Percentiles rank a stretch among this genome's conserved stretches.
phyloP scores from a whole-genome alignment of 2,888 invertebrate genomes.

The Drosophila eohydei region DNA sequence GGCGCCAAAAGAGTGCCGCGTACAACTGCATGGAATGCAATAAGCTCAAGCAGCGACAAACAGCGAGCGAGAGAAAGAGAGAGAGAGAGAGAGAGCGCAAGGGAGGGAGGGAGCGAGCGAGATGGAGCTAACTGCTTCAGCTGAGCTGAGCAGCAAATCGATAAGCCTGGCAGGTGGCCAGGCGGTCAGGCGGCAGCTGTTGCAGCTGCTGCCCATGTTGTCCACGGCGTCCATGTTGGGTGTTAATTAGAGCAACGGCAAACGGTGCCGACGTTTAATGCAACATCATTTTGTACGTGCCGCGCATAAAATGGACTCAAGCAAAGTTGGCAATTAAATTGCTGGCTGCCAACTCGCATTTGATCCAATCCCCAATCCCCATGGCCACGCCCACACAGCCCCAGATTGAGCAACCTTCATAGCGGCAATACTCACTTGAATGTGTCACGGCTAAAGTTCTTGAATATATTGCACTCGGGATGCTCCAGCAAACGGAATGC shows the following conservation, averaged over 20 bases:
- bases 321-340: conserved; percentile 68
- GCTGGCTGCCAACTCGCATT: conserved; percentile 20
- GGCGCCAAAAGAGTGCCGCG: conserved; percentile 7
- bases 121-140: conserved; percentile 4
- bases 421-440: conserved; percentile 85
- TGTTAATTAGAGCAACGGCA: conserved; percentile 67
- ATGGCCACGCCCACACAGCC: background rate
- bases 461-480: conserved; percentile 92
- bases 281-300: conserved; percentile 72
- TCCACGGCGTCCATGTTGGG: conserved; percentile 38
- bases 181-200: conserved; percentile 4
- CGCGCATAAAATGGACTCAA: conserved; percentile 64
- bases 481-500: conserved; percentile 92
- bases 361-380: conserved; percentile 1
- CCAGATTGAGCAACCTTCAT: background rate
- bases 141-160: conserved; percentile 52
- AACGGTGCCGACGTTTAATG: conserved; percentile 63
- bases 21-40: conserved; percentile 26
- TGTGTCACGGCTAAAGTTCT: conserved; percentile 87
- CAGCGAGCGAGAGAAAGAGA: background rate
- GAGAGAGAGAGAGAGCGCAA: background rate
- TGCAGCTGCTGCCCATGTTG: conserved; percentile 6
- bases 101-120: background rate
- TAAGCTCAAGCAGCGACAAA: conserved; percentile 10
- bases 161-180: conserved; percentile 39